Evolutionary conservation across 2,113 vertebrate species (phyloP), one percentile per base, ranked within the genome.

Genomic region (Chiloscyllium plagiosum): DNA sequence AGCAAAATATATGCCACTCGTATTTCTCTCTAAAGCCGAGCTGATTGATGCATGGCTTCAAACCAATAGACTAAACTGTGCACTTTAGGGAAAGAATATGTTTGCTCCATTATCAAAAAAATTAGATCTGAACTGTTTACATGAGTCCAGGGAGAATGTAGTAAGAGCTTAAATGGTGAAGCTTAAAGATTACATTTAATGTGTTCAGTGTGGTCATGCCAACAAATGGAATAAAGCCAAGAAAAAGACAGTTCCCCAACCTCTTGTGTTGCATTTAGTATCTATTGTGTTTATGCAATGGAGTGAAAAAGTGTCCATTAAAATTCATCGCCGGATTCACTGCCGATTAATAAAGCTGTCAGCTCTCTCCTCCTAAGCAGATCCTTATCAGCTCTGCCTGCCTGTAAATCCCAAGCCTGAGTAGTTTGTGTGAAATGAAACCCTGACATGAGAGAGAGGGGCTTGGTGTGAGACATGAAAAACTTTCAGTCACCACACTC

Each of bases 231-330:
- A 70, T 95, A 29, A 72, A 68, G 22, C 24, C 68, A 70, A 50
- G 42, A 72, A 95, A 37, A 72, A 95, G 93, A 72, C 8, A 42
- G 17, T 95, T 70, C 37, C 24, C 37, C 66, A 95, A 70, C 68
- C 68, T 47, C 93, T 95, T 72, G 66, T 70, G 93, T 37, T 69
- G 42, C 66, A 95, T 70, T 95, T 72, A 33, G 37, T 95, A 50
- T 22, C 42, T 50, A 95, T 72, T 95, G 93, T 95, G 42, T 95
- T 95, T 95, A 50, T 95, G 66, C 93, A 95, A 70, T 95, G 93
- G 68, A 95, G 93, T 72, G 68, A 95, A 72, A 95, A 95, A 95
- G 93, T 95, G 93, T 42, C 93, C 93, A 72, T 95, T 95, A 95
- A 95, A 95, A 72, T 95, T 70, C 93, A 95, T 95, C 37, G 12